Base-by-base conservation (phyloP, 2,797 vertebrate genomes). In the Macrochelys suwanniensis region DNA sequence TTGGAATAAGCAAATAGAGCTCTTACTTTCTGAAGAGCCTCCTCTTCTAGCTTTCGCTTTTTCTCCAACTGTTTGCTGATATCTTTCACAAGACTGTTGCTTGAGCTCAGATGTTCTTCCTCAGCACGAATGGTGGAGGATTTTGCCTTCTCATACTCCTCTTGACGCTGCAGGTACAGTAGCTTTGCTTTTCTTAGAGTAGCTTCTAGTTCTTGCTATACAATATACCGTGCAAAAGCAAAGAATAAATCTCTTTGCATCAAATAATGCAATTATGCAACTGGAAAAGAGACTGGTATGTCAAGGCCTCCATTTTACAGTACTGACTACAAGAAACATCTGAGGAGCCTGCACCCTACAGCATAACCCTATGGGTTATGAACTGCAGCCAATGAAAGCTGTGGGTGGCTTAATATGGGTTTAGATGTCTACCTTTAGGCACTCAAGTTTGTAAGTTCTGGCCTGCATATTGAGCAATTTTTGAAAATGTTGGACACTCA, bases 121-220 rank as follows among this genome's bases (percentile, higher is more conserved):
- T 99, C 99, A 45, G 99, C 98, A 82, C 99, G 99, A 93, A 98
- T 98, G 96, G 99, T 99, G 85, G 98, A 99, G 80, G 98, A 98
- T 94, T 99, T 99, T 87, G 99, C 99, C 88, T 99, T 99, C 94
- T 99, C 99, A 42, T 99, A 99, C 87, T 99, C 99, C 93, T 99
- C 99, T 91, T 99, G 99, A 96, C 99, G 98, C 97, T 99, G 99
- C 2, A 97, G 97, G 95, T 99, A 99, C 79, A 99, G 97, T 94
- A 99, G 94, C 93, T 98, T 99, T 0, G 99, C 99, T 98, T 99
- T 99, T 97, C 97, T 99, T 91, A 99, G 98, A 82, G 99, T 98
- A 2, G 98, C 97, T 96, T 99, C 99, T 54, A 99, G 98, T 94
- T 99, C 99, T 42, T 99, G 98, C 99, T 99, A 97, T 12, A 95